Evolutionary conservation across 2,113 vertebrate genomes (phyloP), one percentile per base, ranked within the genome.

Genomic region (Microtus pennsylvanicus): DNA sequence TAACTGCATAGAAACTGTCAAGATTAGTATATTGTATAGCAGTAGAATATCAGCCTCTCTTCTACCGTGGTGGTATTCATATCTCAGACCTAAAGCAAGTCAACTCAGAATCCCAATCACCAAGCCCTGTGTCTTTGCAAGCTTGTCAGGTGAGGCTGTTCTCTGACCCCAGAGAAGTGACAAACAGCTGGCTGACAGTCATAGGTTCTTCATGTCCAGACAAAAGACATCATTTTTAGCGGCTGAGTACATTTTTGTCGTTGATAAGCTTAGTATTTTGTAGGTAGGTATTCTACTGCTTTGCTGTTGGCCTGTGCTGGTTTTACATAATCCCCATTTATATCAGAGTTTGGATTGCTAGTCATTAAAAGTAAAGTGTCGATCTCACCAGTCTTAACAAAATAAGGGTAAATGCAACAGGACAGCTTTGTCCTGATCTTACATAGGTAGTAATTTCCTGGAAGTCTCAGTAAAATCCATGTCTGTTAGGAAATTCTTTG

Each of bases 21-120:
- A 7, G 88, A 63, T 83, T 1, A 9, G 52, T 30, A 42, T 74
- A 2, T 65, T 22, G 16, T 22, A 33, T 26, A 45, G 11, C 13
- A 28, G 42, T 50, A n/a, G 5, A 13, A 2, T 5, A 5, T 63
- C 4, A 13, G 3, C 30, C 7, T 26, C 52, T 85, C 52, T 55
- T n/a, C 24, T 69, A 17, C 33, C 61, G 4, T 0, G 0, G 2
- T 22, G 47, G 1, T 33, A 8, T 7, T 45, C 24, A 16, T 1
- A 33, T 30, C 76, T 65, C 50, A 24, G 77, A 22, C 85, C 74
- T 76, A 86, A 85, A 30, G 5, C 22, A 63, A n/a, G 22, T 13
- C n/a, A 61, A 21, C 35, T 7, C 28, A 61, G 61, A 38, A 3
- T 28, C 10, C 2, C 30, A 17, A 38, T 2, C 8, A 19, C 16